A percentile compares a stretch with the other conserved stretches of the same genome.
Conservation (phyloP, 2,888 invertebrate genomes). For the Pseudococcus jackbeardsleyi region DNA sequence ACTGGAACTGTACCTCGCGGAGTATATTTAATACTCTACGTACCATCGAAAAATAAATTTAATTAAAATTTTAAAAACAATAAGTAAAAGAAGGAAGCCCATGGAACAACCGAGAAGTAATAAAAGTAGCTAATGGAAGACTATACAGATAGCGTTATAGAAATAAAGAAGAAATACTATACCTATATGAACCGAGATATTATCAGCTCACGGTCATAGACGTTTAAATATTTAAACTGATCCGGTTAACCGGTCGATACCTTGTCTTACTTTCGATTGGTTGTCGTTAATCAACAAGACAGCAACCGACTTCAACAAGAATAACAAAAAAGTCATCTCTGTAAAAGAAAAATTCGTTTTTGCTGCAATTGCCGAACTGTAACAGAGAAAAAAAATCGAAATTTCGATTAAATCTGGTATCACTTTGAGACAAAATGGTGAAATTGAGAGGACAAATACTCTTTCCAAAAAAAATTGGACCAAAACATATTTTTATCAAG, state of each 20-base stretch:
- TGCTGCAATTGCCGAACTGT: background rate
- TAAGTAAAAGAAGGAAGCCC: background rate
- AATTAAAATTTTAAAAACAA: background rate
- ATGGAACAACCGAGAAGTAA: background rate
- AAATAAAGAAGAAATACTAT: slow-evolving; percentile 22
- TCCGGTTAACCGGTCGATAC: slow-evolving; percentile 42
- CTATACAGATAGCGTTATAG: slow-evolving; percentile 17
- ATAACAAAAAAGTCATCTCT: background rate
- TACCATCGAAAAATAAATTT: background rate
- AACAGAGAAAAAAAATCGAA: too few relatives aligned
- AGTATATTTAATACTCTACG: background rate
- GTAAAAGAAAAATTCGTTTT: background rate
- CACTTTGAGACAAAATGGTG: too few relatives aligned
- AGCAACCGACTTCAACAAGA: background rate
- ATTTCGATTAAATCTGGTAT: too few relatives aligned
- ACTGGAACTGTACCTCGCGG: background rate
- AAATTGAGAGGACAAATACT: too few relatives aligned
- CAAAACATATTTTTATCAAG: too few relatives aligned
- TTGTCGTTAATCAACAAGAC: slow-evolving; percentile 37
- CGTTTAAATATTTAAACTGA: slow-evolving; percentile 42
- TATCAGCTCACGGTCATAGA: slow-evolving; percentile 42
- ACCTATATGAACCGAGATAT: background rate
- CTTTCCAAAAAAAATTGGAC: too few relatives aligned
- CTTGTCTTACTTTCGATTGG: slow-evolving; percentile 51
- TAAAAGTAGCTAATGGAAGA: slow-evolving; percentile 20